phyloP scores from a whole-genome alignment of 2,113 vertebrate species.

The Emydocephalus ijimae region DNA sequence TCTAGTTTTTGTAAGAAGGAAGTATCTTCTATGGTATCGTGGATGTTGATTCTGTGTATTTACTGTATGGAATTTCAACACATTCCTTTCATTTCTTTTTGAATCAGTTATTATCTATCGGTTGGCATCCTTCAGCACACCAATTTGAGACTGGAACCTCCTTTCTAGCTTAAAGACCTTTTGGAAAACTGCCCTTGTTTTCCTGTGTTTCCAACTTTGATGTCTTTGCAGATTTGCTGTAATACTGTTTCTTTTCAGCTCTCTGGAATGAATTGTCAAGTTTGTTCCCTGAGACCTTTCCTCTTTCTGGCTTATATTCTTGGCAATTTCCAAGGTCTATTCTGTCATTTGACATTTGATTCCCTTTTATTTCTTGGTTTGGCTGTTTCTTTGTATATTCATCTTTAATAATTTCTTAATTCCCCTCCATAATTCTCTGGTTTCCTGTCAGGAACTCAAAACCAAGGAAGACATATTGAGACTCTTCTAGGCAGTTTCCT shows the following conservation, averaged over 20 bases:
- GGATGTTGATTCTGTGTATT: background rate
- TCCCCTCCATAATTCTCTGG: background rate
- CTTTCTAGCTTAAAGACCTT: background rate
- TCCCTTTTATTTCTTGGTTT: background rate
- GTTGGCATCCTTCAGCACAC: background rate
- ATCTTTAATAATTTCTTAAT: background rate
- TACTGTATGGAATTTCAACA: background rate
- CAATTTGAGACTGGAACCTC: background rate
- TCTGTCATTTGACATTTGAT: background rate
- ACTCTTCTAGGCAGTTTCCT: background rate
- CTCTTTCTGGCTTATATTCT: background rate
- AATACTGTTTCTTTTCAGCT: background rate
- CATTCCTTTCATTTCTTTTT: background rate
- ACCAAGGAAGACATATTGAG: background rate
- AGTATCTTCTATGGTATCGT: background rate
- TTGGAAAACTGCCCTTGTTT: background rate
- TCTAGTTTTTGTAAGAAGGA: background rate
- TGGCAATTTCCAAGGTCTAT: background rate
- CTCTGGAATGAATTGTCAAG: background rate
- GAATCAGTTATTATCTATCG: background rate
- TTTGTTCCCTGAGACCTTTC: background rate
- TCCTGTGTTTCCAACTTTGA: background rate
- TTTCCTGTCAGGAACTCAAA: background rate
- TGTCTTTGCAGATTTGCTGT: background rate
- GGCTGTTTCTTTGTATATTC: background rate